Base-by-base conservation (phyloP, 2,888 invertebrate genomes). In the Aricia artaxerxes region DNA sequence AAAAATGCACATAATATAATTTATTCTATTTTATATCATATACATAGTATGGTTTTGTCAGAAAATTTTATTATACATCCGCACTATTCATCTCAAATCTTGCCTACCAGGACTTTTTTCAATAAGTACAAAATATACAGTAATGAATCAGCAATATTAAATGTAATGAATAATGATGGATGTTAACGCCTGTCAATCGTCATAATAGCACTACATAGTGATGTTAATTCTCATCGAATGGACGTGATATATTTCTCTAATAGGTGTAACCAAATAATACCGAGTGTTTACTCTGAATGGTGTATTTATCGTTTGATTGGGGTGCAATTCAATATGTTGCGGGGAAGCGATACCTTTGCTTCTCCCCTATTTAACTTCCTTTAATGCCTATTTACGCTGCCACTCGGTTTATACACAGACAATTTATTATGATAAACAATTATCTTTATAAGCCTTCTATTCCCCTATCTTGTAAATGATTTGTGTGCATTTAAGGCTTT, bases 371-470 rank as follows among this genome's bases (percentile, higher is more conserved):
- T 76, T 35, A 76, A 76, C 76, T 53, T 76, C 76, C 57, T 53
- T 57, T 76, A 76, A 57, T 53, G 76, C 76, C 57, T 76, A 57
- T 76, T 76, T 76, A 76, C 76, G 49, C 13, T 35, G 75, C 75
- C 76, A 76, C 76, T 76, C 35, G 57, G 49, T 38, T 76, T 76
- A 53, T 76, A 57, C 76, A 38, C 76, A 76, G 49, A 13, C 76
- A 76, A 76, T 76, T 57, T 76, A 76, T 76, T 76, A 76, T 76
- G 76, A 57, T 53, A 76, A 76, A 76, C 76, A 76, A 53, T 40
- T 40, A 73, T 53, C 76, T 24, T 76, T 57, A 76, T 53, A 53
- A 35, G 35, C 57, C 57, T 35, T 76, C 49, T 13, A 35, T 35
- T 40, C 40, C 75, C 31, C 31, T 57, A 7, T 35, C 53, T 69